These are phyloP conservation scores for Luehdorfia chinensis DNA, from an alignment of 1,140 invertebrate genomes.

Conservation along the genomic window DNA sequence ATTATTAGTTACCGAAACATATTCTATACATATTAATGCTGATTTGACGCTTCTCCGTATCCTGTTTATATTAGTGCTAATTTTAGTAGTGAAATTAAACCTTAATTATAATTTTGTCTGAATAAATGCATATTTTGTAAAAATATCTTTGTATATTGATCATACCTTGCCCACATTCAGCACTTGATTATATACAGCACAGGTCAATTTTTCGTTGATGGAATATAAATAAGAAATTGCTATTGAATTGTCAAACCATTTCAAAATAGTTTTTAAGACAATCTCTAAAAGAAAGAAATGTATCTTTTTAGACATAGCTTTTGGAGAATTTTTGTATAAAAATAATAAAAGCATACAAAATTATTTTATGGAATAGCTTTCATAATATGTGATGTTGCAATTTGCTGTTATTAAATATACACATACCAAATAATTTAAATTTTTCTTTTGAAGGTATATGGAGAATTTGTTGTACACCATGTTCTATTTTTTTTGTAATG, in stretches of 20 bases:
- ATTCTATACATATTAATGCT: constrained; percentile 27
- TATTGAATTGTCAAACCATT: constrained; percentile 12
- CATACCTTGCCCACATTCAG: constrained; percentile 36
- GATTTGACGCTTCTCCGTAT: constrained; percentile 29
- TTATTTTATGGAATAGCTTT: constrained; percentile 15
- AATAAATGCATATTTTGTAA: constrained; percentile 55
- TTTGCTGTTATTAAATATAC: constrained; percentile 13
- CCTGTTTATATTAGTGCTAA: constrained; percentile 39
- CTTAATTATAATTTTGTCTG: constrained; percentile 54
- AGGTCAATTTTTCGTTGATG: constrained; percentile 17
- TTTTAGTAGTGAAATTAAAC: constrained; percentile 48
- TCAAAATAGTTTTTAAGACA: constrained; percentile 4
- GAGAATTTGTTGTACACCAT: too few relatives aligned
- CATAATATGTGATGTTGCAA: constrained; percentile 9
- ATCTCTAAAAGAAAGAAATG: constrained; percentile 6
- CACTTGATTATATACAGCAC: constrained; percentile 32
- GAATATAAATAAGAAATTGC: constrained; percentile 11
- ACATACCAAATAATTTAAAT: constrained; percentile 5
- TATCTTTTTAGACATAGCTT: constrained; percentile 15
- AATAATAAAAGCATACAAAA: background rate
- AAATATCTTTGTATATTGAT: constrained; percentile 47
- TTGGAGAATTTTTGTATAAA: constrained; percentile 14
- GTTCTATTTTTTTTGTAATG: too few relatives aligned
- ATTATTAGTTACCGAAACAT: constrained; percentile 47
- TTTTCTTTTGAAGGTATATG: constrained; percentile 6